phyloP scores from a whole-genome alignment of 2,113 vertebrate genomes.

The Passerina amoena region DNA sequence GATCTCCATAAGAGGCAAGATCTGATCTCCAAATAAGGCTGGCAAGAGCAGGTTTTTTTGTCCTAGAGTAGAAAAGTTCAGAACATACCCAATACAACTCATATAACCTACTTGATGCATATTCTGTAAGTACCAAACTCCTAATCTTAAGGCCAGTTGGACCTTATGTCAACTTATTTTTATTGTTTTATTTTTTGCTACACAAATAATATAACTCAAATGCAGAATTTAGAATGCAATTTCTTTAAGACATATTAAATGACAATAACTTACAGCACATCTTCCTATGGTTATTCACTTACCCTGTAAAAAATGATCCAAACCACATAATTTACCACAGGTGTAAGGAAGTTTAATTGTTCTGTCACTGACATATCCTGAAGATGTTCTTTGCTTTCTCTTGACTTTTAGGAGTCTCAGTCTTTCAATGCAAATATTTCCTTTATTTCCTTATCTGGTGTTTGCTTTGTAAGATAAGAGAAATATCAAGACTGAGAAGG shows the following conservation, averaged over 20 bases:
- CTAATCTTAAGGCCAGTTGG: not conserved
- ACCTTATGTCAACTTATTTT: not conserved
- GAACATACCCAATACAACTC: not conserved
- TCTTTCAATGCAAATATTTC: not conserved
- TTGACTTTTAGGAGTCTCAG: not conserved
- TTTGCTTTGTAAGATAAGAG: not conserved
- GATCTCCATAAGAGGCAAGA: too few species aligned
- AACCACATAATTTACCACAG: not conserved
- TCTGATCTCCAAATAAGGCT: not conserved
- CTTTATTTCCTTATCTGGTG: rapidly evolving
- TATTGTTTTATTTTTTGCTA: not conserved
- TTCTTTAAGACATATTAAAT: not conserved
- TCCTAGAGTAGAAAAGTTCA: not conserved
- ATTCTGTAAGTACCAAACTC: not conserved
- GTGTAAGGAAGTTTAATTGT: not conserved
- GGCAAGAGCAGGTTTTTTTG: not conserved
- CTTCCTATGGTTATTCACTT: not conserved
- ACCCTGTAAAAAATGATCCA: not conserved
- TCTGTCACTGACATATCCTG: not conserved
- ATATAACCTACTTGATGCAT: not conserved
- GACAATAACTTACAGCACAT: not conserved
- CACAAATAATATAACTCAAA: not conserved
- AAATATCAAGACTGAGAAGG: not conserved
- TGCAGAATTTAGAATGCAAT: not conserved
- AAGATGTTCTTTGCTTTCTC: not conserved